A percentile compares a stretch with the other conserved stretches of the same genome.
Conservation (phyloP, 2,888 invertebrate species). For the Ophioninae sp. region DNA sequence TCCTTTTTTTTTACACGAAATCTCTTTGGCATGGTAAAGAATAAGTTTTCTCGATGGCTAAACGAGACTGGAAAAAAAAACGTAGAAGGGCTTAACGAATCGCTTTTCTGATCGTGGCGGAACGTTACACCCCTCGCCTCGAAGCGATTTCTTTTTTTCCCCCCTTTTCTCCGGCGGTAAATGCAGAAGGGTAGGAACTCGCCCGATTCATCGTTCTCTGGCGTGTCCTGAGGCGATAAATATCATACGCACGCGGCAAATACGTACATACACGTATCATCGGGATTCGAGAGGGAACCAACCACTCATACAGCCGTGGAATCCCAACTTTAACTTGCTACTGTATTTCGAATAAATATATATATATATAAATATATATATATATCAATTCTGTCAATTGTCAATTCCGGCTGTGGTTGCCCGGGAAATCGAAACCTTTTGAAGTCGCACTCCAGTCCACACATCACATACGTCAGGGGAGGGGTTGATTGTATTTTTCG, state of each 20-base stretch:
- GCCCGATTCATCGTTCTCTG: constrained; percentile 61
- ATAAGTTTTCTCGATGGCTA: constrained; percentile 40
- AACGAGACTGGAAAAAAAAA: constrained; percentile 42
- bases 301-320: constrained; percentile 46
- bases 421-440: constrained; percentile 73
- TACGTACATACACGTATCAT: constrained; percentile 22
- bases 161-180: constrained; percentile 34
- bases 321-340: constrained; percentile 43
- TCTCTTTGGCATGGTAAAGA: constrained; percentile 22
- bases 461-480: constrained; percentile 26
- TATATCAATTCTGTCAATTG: constrained; percentile 80
- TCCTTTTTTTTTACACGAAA: too few relatives aligned
- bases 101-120: constrained; percentile 55
- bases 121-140: constrained; percentile 48
- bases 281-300: constrained; percentile 17
- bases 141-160: constrained; percentile 38
- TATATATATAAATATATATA: constrained; percentile 26
- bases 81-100: constrained; percentile 62
- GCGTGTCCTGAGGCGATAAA: constrained; percentile 69
- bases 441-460: constrained; percentile 73
- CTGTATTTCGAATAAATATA: constrained; percentile 13
- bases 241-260: constrained; percentile 63
- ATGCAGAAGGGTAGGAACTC: constrained; percentile 52
- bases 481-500: constrained; percentile 61
- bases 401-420: constrained; percentile 76